These are phyloP conservation scores for Petromus typicus DNA, from an alignment of 2,113 vertebrate species.

Conservation along the genomic window DNA sequence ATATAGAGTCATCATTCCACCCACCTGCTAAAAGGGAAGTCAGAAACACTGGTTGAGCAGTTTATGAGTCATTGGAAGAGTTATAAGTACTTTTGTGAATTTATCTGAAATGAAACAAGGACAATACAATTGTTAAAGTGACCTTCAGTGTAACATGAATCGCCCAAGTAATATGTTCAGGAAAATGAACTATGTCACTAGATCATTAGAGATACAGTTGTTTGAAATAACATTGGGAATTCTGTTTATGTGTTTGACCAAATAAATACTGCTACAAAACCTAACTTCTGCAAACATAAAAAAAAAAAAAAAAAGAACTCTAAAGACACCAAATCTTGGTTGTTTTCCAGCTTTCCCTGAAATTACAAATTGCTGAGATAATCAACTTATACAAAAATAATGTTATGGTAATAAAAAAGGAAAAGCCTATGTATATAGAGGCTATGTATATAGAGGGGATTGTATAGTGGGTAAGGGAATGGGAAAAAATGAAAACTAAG, in stretches of 20 bases:
- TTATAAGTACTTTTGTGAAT: not conserved
- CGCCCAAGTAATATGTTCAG: not conserved
- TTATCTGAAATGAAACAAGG: not conserved
- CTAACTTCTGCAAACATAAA: not conserved
- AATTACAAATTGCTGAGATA: not conserved
- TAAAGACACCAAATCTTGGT: not conserved
- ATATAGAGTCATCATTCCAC: not conserved
- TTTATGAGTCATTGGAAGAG: not conserved
- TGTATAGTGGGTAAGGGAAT: too few species aligned
- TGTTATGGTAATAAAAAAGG: too few species aligned
- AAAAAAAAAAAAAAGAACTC: not conserved
- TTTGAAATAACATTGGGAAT: conserved; percentile 43
- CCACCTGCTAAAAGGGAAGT: not conserved
- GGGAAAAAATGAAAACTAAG: too few species aligned
- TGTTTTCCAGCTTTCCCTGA: not conserved
- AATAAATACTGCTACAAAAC: not conserved
- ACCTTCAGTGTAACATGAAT: not conserved
- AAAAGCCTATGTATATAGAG: too few species aligned
- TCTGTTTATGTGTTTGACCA: not conserved
- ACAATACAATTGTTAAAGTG: not conserved
- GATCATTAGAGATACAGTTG: not conserved
- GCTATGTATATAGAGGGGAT: too few species aligned
- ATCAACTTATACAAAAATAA: too few species aligned
- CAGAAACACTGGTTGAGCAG: not conserved
- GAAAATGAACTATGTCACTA: not conserved